Conservation (phyloP, 1,140 invertebrate species). For the Drosophila nasuta region DNA sequence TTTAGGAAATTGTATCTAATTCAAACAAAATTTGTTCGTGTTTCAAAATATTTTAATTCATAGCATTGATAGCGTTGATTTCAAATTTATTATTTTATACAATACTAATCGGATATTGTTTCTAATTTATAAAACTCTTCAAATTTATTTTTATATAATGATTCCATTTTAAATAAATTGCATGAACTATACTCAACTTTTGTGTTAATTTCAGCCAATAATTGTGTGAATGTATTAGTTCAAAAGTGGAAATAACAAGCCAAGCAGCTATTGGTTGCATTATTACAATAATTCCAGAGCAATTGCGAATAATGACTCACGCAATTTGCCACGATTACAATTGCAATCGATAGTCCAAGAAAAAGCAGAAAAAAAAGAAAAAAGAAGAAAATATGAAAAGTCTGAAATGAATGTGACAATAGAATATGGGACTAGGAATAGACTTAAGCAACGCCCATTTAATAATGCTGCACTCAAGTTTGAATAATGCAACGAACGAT, state of each 20-base stretch:
- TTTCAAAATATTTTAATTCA: too few relatives aligned
- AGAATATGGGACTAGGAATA: background rate
- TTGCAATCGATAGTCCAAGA: background rate
- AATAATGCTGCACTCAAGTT: slow-evolving; percentile 3
- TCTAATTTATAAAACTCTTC: too few relatives aligned
- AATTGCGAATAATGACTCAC: slow-evolving; percentile 2
- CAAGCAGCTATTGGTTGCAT: slow-evolving; percentile 4
- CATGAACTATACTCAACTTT: background rate
- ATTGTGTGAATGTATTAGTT: background rate
- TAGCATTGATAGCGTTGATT: too few relatives aligned
- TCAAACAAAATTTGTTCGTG: too few relatives aligned
- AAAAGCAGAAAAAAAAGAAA: background rate
- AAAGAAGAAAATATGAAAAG: background rate
- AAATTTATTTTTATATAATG: too few relatives aligned
- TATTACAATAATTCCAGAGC: slow-evolving; percentile 1
- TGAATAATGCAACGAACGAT: slow-evolving; percentile 4
- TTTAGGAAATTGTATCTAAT: too few relatives aligned
- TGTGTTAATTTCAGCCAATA: background rate
- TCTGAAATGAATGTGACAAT: background rate
- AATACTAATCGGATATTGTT: too few relatives aligned
- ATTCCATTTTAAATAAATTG: too few relatives aligned
- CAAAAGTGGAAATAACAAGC: background rate
- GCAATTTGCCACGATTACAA: background rate
- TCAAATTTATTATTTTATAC: too few relatives aligned
- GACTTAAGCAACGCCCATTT: slow-evolving; percentile 1